These are phyloP conservation scores for Scaptomyza reducta DNA, from an alignment of 2,888 invertebrate genomes.

Conservation along the genomic window DNA sequence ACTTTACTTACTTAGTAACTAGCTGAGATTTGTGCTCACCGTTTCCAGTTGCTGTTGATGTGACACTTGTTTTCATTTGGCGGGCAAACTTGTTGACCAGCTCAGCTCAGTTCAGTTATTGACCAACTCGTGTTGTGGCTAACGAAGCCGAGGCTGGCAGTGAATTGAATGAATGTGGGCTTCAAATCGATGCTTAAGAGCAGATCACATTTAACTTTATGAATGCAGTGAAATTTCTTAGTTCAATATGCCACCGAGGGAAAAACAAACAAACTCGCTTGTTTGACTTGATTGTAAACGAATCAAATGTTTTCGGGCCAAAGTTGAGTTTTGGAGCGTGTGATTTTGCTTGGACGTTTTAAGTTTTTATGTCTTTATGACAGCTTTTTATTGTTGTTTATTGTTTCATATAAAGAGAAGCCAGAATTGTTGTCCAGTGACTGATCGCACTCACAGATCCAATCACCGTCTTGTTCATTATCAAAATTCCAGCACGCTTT, in stretches of 20 bases:
- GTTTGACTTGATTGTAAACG: slow-evolving; percentile 37
- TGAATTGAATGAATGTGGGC: slow-evolving; percentile 25
- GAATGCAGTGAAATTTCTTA: slow-evolving; percentile 52
- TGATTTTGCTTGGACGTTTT: slow-evolving; percentile 43
- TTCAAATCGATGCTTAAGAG: slow-evolving; percentile 32
- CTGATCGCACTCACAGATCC: slow-evolving; percentile 44
- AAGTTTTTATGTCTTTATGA: slow-evolving; percentile 65
- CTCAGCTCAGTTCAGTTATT: slow-evolving; percentile 34
- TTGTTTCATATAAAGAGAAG: slow-evolving; percentile 68
- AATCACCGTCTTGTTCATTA: slow-evolving; percentile 58
- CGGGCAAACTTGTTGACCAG: slow-evolving; percentile 56
- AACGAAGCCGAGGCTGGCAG: slow-evolving; percentile 29
- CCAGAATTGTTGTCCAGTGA: slow-evolving; percentile 46
- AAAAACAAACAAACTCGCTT: slow-evolving; percentile 60
- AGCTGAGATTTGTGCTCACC: slow-evolving; percentile 55
- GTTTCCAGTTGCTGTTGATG: slow-evolving; percentile 48
- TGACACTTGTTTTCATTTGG: slow-evolving; percentile 70
- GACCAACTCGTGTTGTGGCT: slow-evolving; percentile 55
- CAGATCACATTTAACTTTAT: slow-evolving; percentile 38
- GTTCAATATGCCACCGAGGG: slow-evolving; percentile 64
- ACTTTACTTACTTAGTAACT: slow-evolving; percentile 67
- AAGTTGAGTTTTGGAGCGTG: slow-evolving; percentile 38
- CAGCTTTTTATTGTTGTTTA: slow-evolving; percentile 62
- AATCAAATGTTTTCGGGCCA: slow-evolving; percentile 15
- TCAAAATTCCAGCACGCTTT: slow-evolving; percentile 76